These are phyloP conservation scores for Mormyrus iriodes DNA, from an alignment of 2,113 vertebrate species.

Conservation along the genomic window DNA sequence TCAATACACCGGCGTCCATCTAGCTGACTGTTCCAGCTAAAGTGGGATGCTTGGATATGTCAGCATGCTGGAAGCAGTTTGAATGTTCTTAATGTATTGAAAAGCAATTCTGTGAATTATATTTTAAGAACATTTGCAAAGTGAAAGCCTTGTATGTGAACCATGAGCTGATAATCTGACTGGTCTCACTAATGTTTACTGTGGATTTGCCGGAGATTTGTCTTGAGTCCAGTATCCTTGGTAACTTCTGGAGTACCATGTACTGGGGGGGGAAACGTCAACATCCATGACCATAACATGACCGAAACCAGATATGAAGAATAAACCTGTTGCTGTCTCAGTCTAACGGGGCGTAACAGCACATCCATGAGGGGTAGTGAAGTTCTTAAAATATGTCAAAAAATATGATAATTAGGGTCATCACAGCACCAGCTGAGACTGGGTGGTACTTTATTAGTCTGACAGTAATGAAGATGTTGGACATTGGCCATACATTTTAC, in stretches of 20 bases:
- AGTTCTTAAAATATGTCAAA: slow-evolving; percentile 1
- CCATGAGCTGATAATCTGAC: neutral
- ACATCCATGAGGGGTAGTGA: neutral
- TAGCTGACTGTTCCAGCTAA: neutral
- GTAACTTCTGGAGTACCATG: neutral
- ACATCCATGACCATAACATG: neutral
- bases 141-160: neutral
- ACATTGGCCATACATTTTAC: neutral
- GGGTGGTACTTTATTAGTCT: slow-evolving; percentile 3
- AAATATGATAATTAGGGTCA: slow-evolving; percentile 1
- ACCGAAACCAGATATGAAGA: neutral
- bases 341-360: neutral
- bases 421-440: neutral
- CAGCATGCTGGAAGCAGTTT: neutral
- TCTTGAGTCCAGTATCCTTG: neutral
- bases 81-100: neutral
- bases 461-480: slow-evolving; percentile 3
- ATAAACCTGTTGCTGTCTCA: neutral
- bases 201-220: neutral
- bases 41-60: neutral
- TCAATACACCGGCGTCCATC: neutral
- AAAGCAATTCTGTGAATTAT: neutral
- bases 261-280: neutral
- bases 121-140: too few relatives aligned
- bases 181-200: neutral